Conservation (phyloP, 37 sponge, comb jelly and placozoan species). For the Beroe forskalii region DNA sequence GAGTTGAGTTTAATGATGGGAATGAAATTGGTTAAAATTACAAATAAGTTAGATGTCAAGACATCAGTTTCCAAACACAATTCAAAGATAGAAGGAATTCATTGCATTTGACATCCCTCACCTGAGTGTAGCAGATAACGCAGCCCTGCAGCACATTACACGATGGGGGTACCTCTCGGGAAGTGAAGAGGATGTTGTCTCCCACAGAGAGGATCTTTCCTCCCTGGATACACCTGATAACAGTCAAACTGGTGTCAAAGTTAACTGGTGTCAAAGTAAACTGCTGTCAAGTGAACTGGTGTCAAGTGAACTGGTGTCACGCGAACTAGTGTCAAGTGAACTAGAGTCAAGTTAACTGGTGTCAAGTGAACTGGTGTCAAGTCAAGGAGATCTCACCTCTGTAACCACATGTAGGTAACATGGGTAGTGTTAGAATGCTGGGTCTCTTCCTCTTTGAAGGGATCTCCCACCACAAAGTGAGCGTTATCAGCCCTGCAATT, state of each 20-base stretch:
- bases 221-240: constrained; percentile 44
- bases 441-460: neutral
- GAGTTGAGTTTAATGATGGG: too few species aligned
- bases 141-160: constrained; percentile 19
- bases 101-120: too few species aligned
- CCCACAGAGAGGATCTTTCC: constrained; percentile 14
- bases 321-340: neutral
- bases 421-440: neutral
- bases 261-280: neutral
- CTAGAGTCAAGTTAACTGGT: too few species aligned
- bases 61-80: too few species aligned
- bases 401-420: constrained; percentile 53
- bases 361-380: neutral
- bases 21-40: too few species aligned
- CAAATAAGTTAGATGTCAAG: too few species aligned
- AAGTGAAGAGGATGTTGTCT: neutral
- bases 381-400: neutral
- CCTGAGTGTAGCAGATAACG: constrained; percentile 59
- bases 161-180: neutral
- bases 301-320: neutral
- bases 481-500: neutral
- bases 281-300: too few species aligned
- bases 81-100: too few species aligned
- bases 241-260: neutral
- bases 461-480: constrained; percentile 34